Evolutionary conservation across 2,797 vertebrate species (phyloP), one percentile per base, ranked within the genome.

Genomic region (Etheostoma nigrum): DNA sequence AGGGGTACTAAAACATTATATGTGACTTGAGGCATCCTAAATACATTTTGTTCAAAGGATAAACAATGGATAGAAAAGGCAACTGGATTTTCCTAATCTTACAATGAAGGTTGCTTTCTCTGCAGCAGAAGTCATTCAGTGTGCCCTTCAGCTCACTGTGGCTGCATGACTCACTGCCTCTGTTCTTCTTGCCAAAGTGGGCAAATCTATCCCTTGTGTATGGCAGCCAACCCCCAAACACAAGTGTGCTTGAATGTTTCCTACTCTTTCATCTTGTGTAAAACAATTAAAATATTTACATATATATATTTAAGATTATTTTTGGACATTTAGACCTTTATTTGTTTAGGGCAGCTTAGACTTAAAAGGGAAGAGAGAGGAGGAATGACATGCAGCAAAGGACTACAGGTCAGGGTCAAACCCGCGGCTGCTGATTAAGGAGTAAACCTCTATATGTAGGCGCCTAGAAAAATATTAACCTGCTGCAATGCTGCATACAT

Each of bases 161-260:
- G 16, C 71, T 70, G 33, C n/a, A 48, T 76, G 45, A 87, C 72
- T 91, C 77, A 76, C 25, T 71, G 54, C 21, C 51, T 73, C 55
- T 78, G 59, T 68, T 82, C 33, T 62, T 72, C 5, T 74, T 73
- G 66, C 54, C 61, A 76, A 78, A 84, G 36, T 64, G 59, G 62
- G 74, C n/a, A 80, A 54, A 84, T 79, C 48, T 48, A 45, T 36
- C 61, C 33, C 21, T 68, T 47, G 53, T 15, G n/a, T 57, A 25
- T 42, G 70, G 47, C 33, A 71, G 27, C 23, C 36, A 67, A 40
- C 19, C 12, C 70, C 15, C n/a, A 67, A 84, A 68, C 13, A 67
- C 33, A 66, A 74, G 18, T 44, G 30, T 11, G 4, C 40, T 52
- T 53, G 40, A 63, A 49, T 21, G 16, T 61, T 27, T 58, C 25